Conservation (phyloP, 2,797 vertebrate genomes). For the Hirundo rustica region DNA sequence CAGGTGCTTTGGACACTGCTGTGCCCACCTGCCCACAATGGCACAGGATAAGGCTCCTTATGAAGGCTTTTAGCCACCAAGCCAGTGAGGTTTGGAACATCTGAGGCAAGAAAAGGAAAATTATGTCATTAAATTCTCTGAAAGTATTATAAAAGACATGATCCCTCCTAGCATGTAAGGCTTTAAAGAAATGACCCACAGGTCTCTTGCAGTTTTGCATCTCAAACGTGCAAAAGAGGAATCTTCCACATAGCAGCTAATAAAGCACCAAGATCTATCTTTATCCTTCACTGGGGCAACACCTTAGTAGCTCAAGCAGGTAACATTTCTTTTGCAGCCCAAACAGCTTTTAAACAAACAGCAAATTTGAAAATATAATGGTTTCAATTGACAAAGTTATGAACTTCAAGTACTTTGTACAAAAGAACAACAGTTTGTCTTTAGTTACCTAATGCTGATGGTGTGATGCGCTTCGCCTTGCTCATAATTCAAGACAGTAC, state of each 20-base stretch:
- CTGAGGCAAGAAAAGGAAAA: background rate
- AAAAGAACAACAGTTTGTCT: background rate
- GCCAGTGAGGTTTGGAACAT: background rate
- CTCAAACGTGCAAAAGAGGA: rapidly evolving
- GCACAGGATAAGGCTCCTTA: background rate
- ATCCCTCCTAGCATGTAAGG: background rate
- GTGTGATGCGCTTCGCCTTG: background rate
- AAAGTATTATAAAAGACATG: background rate
- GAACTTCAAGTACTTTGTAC: background rate
- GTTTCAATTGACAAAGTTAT: background rate
- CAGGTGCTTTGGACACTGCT: background rate
- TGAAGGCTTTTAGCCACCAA: background rate
- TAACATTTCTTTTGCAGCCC: background rate
- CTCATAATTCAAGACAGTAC: conserved; percentile 2
- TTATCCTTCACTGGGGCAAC: background rate
- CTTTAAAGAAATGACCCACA: background rate
- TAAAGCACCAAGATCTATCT: background rate
- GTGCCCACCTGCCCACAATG: rapidly evolving
- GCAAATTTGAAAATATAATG: background rate
- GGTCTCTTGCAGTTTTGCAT: background rate
- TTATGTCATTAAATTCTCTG: background rate
- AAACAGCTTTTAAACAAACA: background rate
- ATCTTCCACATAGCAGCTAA: background rate
- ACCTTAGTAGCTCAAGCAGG: background rate
- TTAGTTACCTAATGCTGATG: background rate